Evolutionary conservation across 2,113 vertebrate species (phyloP).

Genomic region (Calyptommatus sinebrachiatus): DNA sequence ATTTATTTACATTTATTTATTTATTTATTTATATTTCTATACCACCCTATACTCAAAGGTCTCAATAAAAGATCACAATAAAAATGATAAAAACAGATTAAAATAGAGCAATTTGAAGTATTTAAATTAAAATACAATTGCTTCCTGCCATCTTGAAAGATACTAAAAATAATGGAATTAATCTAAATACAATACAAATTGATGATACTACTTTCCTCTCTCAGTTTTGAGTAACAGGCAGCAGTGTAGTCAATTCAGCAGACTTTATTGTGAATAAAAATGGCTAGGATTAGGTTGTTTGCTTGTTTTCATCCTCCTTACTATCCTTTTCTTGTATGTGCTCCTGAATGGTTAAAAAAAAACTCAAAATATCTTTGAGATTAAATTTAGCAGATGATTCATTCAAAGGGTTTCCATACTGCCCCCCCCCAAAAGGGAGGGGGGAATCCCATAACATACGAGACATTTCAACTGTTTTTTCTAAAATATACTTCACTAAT

Average conservation of each 20-base stretch:
- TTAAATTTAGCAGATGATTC: constrained; percentile 20
- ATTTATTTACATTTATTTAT: too few species aligned
- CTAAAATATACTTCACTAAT: constrained; percentile 26
- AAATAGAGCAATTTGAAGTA: too few species aligned
- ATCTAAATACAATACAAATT: background rate
- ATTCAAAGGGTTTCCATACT: background rate
- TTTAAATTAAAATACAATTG: too few species aligned
- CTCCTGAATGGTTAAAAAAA: background rate
- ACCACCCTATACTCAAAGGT: too few species aligned
- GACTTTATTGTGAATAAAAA: background rate
- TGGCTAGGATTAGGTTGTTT: background rate
- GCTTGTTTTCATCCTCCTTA: background rate
- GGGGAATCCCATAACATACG: background rate
- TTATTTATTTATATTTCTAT: too few species aligned
- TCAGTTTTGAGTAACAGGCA: background rate
- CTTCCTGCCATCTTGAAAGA: too few species aligned
- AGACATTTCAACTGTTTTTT: constrained; percentile 15
- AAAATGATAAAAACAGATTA: too few species aligned
- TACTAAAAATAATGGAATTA: background rate
- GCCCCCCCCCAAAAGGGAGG: background rate
- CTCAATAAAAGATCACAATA: too few species aligned
- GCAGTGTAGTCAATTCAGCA: background rate
- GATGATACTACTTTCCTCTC: background rate
- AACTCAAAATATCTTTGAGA: background rate
- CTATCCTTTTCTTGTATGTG: background rate